Evolutionary conservation across 2,888 invertebrate genomes (phyloP).

Genomic region (Lepetodrilus schrolli): DNA sequence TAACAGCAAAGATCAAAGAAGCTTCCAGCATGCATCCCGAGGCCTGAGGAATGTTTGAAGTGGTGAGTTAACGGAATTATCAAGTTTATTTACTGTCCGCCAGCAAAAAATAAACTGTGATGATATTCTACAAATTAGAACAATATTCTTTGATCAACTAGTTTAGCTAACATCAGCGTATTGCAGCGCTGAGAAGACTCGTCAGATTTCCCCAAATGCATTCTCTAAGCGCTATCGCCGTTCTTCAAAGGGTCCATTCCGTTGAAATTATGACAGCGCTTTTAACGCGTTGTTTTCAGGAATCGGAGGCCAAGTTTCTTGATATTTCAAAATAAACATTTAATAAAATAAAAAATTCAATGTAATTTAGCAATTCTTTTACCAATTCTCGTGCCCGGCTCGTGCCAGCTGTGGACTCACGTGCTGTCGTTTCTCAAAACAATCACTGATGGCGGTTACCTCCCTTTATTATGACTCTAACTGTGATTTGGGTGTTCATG

Average conservation of each 20-base stretch:
- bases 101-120: slow-evolving; percentile 26
- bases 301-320: slow-evolving; percentile 19
- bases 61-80: slow-evolving; percentile 15
- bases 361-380: slow-evolving; percentile 26
- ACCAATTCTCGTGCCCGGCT: slow-evolving; percentile 15
- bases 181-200: background rate
- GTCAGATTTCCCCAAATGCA: background rate
- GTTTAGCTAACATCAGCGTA: background rate
- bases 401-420: slow-evolving; percentile 22
- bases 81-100: slow-evolving; percentile 22
- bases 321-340: slow-evolving; percentile 26
- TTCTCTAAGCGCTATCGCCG: background rate
- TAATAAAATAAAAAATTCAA: background rate
- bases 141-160: slow-evolving; percentile 20
- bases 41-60: slow-evolving; percentile 8
- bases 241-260: slow-evolving; percentile 8
- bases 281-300: slow-evolving; percentile 5
- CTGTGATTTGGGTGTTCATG: background rate
- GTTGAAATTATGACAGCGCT: slow-evolving; percentile 21
- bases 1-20: background rate
- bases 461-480: background rate
- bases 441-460: background rate
- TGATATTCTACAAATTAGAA: slow-evolving; percentile 27
- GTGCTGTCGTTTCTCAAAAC: background rate
- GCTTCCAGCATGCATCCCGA: background rate